Base-by-base conservation (phyloP, 2,888 invertebrate species). In the Dyspetes luteomarginatus region DNA sequence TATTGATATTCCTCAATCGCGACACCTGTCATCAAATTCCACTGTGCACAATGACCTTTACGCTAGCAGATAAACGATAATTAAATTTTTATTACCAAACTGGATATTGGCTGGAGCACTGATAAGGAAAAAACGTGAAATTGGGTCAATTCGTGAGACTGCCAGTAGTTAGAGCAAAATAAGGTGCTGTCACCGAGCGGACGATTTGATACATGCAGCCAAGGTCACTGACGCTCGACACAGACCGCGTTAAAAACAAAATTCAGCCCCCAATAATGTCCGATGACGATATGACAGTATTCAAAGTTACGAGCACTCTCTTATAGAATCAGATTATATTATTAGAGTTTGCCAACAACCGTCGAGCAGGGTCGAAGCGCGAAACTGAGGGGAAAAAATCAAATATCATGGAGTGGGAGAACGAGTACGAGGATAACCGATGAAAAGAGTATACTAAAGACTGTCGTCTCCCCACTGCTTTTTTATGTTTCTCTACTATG, bases 131-230 rank as follows among this genome's bases (percentile, higher is more conserved):
- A 7, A 67, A 62, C 45, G 17, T 26, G 48, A 36, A 82, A 52
- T 67, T 76, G 60, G 81, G 81, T 80, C 82, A 73, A 74, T 56
- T 60, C 72, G 48, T 68, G 48, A 30, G 55, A 68, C 43, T 60
- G 48, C 3, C 45, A 41, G 17, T 48, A 50, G 58, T 78, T 30
- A n/a, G n/a, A n/a, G n/a, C 68, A 56, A 72, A 64, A 62, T 4
- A 28, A 64, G 52, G 22, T 45, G 45, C 69, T 52, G 69, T 80
- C 65, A 62, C 28, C n/a, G 41, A 30, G 15, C 52, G 52, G n/a
- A 64, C 26, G 26, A 73, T 69, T 45, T 58, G 45, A 17, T 15
- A n/a, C 15, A 41, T 48, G 26, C 26, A 62, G 36, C 19, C 73
- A 73, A 74, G 65, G 74, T 56, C 65, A 28, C 43, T 58, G 50